Conservation (phyloP, 2,113 vertebrate genomes). For the Columbina picui region DNA sequence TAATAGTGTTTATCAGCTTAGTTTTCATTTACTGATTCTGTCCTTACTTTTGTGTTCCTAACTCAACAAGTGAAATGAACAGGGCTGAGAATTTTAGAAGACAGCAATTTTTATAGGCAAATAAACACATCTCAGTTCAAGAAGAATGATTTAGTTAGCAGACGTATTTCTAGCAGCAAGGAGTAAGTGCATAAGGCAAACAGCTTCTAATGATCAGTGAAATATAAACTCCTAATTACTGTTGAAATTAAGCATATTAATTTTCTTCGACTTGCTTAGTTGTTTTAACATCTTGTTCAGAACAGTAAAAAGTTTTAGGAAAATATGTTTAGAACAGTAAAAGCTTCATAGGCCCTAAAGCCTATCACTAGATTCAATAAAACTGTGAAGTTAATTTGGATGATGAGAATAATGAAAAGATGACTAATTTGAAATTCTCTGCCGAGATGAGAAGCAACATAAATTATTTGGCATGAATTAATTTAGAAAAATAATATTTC, state of each 20-base stretch:
- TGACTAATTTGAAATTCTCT: constrained; percentile 28
- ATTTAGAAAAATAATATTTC: constrained; percentile 3
- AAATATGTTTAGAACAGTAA: neutral
- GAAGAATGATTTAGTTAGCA: neutral
- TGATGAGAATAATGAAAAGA: constrained; percentile 42
- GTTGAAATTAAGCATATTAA: neutral
- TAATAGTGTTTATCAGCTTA: neutral
- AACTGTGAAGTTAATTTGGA: constrained; percentile 17
- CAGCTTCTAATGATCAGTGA: neutral
- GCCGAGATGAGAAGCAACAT: neutral
- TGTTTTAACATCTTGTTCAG: neutral
- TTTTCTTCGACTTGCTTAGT: constrained; percentile 3
- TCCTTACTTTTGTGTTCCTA: neutral
- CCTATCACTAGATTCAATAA: constrained; percentile 2
- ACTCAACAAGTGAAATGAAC: neutral
- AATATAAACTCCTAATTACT: constrained; percentile 1
- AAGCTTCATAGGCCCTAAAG: neutral
- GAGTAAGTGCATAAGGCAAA: neutral
- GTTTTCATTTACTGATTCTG: neutral
- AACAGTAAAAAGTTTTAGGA: neutral
- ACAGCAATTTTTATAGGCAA: neutral
- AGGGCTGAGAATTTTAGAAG: neutral
- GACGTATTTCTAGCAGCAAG: neutral
- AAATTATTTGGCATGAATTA: neutral
- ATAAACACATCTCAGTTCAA: neutral